Evolutionary conservation across 2,888 invertebrate genomes (phyloP).

Genomic region (Drepanosiphum platanoidis): DNA sequence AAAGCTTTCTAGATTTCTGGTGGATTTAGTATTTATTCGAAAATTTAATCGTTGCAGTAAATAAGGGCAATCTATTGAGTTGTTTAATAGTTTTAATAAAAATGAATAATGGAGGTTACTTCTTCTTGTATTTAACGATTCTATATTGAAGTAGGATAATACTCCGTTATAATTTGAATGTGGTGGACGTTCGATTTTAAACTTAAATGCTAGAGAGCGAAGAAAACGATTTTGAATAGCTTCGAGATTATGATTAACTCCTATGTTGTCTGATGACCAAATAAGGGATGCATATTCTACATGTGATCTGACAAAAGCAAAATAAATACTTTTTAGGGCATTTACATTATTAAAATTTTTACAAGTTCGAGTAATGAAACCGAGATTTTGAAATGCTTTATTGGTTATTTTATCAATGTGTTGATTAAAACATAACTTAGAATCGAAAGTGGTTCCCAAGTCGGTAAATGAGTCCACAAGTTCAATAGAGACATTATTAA

Average conservation of each 20-base stretch:
- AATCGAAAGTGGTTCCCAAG: background rate
- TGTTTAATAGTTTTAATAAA: background rate
- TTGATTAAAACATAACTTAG: background rate
- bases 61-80: background rate
- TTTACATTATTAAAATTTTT: background rate
- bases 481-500: background rate
- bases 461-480: background rate
- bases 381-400: background rate
- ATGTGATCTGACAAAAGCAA: too few species aligned
- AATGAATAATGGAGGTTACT: background rate
- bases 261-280: too few species aligned
- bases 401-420: background rate
- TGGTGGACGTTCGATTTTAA: too few species aligned
- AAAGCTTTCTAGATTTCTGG: conserved; percentile 1
- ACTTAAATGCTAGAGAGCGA: too few species aligned
- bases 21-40: background rate
- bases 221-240: too few species aligned
- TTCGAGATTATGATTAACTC: too few species aligned
- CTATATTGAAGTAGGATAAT: too few species aligned
- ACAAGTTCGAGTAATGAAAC: background rate
- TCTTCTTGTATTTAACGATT: too few species aligned
- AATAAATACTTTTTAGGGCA: background rate
- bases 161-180: too few species aligned
- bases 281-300: too few species aligned
- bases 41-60: background rate